Conservation (phyloP, 2,888 invertebrate genomes). For the Drosophila macrospina region DNA sequence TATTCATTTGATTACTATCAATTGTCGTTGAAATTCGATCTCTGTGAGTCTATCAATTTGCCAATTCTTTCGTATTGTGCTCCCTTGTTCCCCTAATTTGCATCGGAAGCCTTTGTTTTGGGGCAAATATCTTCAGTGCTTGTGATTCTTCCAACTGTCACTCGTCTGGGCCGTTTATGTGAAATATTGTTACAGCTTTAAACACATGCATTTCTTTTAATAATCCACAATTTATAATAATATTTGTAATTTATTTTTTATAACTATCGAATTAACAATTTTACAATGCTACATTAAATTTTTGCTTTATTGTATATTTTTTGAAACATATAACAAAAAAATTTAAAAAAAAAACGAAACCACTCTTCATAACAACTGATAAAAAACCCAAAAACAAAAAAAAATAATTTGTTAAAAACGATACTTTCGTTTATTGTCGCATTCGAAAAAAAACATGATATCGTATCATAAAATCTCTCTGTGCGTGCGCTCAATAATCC, state of each 20-base stretch:
- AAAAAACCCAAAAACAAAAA: constrained; percentile 32
- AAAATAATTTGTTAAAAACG: constrained; percentile 57
- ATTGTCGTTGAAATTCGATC: not conserved
- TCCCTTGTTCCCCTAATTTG: not conserved
- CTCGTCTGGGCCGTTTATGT: constrained; percentile 7
- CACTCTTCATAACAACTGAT: constrained; percentile 75
- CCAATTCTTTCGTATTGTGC: constrained; percentile 16
- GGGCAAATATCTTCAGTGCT: not conserved
- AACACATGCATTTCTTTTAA: constrained; percentile 13
- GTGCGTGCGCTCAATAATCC: constrained; percentile 8
- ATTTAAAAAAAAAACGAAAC: constrained; percentile 61
- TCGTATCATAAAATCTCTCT: constrained; percentile 51
- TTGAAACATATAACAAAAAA: constrained; percentile 78
- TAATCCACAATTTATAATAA: constrained; percentile 20
- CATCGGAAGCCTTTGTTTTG: not conserved
- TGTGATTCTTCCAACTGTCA: constrained; percentile 1
- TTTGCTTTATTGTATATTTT: constrained; percentile 85
- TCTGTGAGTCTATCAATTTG: not conserved
- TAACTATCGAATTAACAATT: constrained; percentile 65
- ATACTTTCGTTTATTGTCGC: constrained; percentile 60
- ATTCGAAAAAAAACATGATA: constrained; percentile 57
- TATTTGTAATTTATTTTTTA: constrained; percentile 43
- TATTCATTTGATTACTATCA: not conserved
- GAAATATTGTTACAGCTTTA: constrained; percentile 42
- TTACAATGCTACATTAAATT: constrained; percentile 83